Percentiles rank a stretch among this genome's conserved stretches.
These are phyloP conservation scores for Rhynchophorus ferrugineus DNA, from an alignment of 1,140 invertebrate species.

Conservation along the genomic window DNA sequence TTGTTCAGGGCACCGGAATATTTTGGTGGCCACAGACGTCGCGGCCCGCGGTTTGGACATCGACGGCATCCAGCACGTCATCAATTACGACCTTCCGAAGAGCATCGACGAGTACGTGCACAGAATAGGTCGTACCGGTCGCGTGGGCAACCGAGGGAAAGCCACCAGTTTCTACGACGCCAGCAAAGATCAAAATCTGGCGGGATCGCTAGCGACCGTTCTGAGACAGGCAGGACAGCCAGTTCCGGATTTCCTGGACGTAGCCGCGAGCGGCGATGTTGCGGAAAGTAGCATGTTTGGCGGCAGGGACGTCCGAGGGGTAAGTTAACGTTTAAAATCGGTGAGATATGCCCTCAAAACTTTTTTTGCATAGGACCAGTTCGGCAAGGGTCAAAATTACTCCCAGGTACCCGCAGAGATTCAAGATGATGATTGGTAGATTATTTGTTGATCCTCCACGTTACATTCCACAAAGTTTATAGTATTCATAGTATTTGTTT, in stretches of 20 bases:
- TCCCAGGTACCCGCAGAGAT: constrained; percentile 21
- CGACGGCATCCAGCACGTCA: constrained; percentile 61
- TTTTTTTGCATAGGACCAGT: constrained; percentile 27
- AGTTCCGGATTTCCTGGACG: constrained; percentile 55
- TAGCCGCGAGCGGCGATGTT: constrained; percentile 37
- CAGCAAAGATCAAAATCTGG: constrained; percentile 51
- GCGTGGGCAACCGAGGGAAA: constrained; percentile 80
- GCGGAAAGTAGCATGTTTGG: constrained; percentile 43
- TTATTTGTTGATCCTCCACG: too few species aligned
- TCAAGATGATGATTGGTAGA: constrained; percentile 34
- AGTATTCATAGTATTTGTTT: not conserved
- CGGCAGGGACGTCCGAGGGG: constrained; percentile 46
- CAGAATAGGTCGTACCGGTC: constrained; percentile 88
- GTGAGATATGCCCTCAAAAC: not conserved
- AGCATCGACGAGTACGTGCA: constrained; percentile 91
- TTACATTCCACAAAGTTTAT: not conserved
- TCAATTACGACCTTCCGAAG: constrained; percentile 88
- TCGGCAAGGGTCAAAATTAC: constrained; percentile 28
- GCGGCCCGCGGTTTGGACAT: constrained; percentile 72
- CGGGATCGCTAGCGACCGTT: constrained; percentile 61
- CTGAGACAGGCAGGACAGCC: constrained; percentile 56
- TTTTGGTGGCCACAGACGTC: constrained; percentile 90
- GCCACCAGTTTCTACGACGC: constrained; percentile 82
- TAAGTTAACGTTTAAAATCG: constrained; percentile 9
- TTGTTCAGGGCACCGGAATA: constrained; percentile 50